Evolutionary conservation across 2,113 vertebrate species (phyloP), one percentile per base, ranked within the genome.

Genomic region (Anseranas semipalmata): DNA sequence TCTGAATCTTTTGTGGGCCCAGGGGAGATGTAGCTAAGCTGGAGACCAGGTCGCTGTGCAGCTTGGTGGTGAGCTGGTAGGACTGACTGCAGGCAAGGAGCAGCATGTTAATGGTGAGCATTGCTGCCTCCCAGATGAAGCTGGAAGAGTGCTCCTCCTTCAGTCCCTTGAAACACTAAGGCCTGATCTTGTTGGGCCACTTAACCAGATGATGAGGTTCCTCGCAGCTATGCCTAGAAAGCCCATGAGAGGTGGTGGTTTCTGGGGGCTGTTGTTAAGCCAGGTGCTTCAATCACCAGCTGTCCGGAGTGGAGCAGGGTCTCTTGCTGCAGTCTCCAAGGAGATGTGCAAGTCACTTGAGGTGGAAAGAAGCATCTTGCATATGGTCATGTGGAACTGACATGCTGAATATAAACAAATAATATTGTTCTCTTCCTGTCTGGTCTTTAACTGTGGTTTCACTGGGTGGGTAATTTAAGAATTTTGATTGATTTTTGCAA

Each of bases 401-500:
- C 50, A 32, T 28, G 48, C 76, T 72, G 52, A 28, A 45, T 62
- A 35, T 62, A 93, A 96, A 91, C 83, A 93, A 94, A 80, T 66
- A 88, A 24, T 41, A 15, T 33, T 83, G 48, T 73, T 89, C 70
- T 71, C 53, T 85, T 75, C 45, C 58, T 53, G n/a, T 30, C 45
- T 95, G 73, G 39, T 60, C 93, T 81, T 18, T 46, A 65, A 84
- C 70, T 73, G 67, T 63, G 78, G 55, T 85, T 90, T 85, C 4
- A 5, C 71, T 81, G 68, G 35, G 77, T 85, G 80, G 25, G 15
- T 82, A 58, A 87, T 79, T 90, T 58, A 74, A 89, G 80, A 82
- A 86, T 85, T 95, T 91, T 87, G 89, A 93, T 95, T 3, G 6
- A 93, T 95, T 95, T 94, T 89, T 92, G 71, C 92, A 92, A 75